phyloP scores from a whole-genome alignment of 2,888 invertebrate genomes.

The Mythimna lalbum region DNA sequence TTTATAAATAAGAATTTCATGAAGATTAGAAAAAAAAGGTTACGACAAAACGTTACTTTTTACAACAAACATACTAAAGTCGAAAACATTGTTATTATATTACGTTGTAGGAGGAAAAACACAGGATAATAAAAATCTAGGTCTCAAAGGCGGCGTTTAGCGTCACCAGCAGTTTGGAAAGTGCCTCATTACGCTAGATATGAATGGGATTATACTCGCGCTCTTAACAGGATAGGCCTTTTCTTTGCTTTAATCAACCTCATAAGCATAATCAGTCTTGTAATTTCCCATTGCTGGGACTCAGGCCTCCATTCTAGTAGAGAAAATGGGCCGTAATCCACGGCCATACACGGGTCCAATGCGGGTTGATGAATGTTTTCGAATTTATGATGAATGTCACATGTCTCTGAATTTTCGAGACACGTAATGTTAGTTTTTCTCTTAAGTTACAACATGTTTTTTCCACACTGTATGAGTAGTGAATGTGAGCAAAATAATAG shows the following conservation, averaged over 20 bases:
- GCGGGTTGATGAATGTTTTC: no score
- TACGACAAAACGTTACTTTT: conserved; percentile 55
- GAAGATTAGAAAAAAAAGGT: conserved; percentile 49
- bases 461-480: no score
- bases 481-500: no score
- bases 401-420: no score
- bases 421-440: no score
- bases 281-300: no score
- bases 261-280: no score
- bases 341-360: no score
- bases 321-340: no score
- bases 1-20: conserved; percentile 44
- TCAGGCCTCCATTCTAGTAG: no score
- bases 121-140: conserved; percentile 51
- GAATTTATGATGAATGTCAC: no score
- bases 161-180: conserved; percentile 48
- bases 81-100: conserved; percentile 45
- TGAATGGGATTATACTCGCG: conserved; percentile 28
- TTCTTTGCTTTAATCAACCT: not conserved
- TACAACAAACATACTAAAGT: conserved; percentile 50
- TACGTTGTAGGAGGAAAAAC: conserved; percentile 17
- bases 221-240: conserved; percentile 6
- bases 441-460: no score
- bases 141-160: conserved; percentile 49
- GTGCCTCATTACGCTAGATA: conserved; percentile 47